Conservation (phyloP, 1,140 invertebrate species). For the Phymorhynchus buccinoides region DNA sequence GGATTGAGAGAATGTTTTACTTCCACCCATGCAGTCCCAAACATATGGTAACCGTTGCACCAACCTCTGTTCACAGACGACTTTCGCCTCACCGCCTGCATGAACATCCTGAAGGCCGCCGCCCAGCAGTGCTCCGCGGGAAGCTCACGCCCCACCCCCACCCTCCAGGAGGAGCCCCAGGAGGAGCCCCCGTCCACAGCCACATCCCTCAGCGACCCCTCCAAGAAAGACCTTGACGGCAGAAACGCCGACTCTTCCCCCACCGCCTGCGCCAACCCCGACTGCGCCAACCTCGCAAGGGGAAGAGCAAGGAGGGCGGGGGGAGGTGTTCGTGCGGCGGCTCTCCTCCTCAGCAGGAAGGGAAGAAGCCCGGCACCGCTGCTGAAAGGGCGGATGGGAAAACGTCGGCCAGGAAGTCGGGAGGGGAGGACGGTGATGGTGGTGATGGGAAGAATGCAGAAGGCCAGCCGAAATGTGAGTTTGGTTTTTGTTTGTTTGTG, state of each 20-base stretch:
- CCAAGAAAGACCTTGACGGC: not conserved
- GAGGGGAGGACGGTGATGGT: constrained; percentile 34
- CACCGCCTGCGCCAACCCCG: constrained; percentile 57
- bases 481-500: too few species aligned
- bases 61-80: constrained; percentile 78
- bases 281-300: constrained; percentile 58
- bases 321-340: constrained; percentile 62
- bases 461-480: constrained; percentile 32
- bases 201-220: not conserved
- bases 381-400: constrained; percentile 24
- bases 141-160: constrained; percentile 68
- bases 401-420: constrained; percentile 27
- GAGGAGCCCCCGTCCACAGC: not conserved
- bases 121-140: constrained; percentile 56
- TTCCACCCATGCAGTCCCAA: too few species aligned
- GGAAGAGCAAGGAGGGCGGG: constrained; percentile 43
- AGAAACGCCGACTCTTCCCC: not conserved
- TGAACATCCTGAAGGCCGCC: constrained; percentile 83
- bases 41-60: too few species aligned
- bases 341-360: constrained; percentile 46
- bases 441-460: constrained; percentile 37
- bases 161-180: constrained; percentile 8
- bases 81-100: constrained; percentile 89
- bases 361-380: constrained; percentile 21
- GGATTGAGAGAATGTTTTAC: too few species aligned